Evolutionary conservation across 2,113 vertebrate genomes (phyloP).

Genomic region (Lichenostomus cassidix): DNA sequence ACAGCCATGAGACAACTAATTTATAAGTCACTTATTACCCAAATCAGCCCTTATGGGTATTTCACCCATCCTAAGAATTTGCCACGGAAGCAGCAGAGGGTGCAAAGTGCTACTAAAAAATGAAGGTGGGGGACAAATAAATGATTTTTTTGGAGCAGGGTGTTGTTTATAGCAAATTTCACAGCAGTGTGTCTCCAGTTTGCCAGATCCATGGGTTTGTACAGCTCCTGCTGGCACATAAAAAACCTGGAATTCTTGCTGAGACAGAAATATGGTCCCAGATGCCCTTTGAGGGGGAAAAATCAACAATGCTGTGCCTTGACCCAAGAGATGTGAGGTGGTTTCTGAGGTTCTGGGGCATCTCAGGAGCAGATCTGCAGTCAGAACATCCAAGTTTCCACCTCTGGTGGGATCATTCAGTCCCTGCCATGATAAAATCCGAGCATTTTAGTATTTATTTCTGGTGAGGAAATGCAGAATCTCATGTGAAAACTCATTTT

Average conservation of each 20-base stretch:
- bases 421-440: not conserved
- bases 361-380: too few species aligned
- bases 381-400: not conserved
- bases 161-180: rapidly evolving
- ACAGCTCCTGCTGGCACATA: not conserved
- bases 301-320: not conserved
- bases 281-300: not conserved
- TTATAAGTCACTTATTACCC: not conserved
- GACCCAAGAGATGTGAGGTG: not conserved
- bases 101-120: not conserved
- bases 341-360: not conserved
- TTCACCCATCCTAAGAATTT: not conserved
- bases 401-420: rapidly evolving
- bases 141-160: not conserved
- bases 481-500: not conserved
- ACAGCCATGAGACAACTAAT: not conserved
- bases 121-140: rapidly evolving
- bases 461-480: not conserved
- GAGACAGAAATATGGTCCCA: rapidly evolving
- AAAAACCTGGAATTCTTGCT: not conserved
- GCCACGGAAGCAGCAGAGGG: not conserved
- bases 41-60: not conserved
- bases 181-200: rapidly evolving
- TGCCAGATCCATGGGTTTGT: not conserved
- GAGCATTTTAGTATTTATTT: not conserved